These are phyloP conservation scores for Pelobates cultripes DNA, from an alignment of 2,797 vertebrate genomes.

Conservation along the genomic window DNA sequence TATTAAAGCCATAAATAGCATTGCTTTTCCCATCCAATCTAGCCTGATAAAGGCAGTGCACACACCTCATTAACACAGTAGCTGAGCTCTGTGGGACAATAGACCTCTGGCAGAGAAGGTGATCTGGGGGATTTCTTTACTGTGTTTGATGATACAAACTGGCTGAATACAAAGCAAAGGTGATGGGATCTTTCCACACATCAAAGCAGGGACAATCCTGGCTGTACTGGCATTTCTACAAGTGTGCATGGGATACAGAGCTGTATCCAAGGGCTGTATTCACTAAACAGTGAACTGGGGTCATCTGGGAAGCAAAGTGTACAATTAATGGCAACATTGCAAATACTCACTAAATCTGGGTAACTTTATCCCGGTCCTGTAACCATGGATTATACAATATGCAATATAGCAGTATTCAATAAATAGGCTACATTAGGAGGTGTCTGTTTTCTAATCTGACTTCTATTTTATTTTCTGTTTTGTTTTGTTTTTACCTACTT, in stretches of 20 bases:
- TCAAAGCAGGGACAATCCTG: slow-evolving; percentile 22
- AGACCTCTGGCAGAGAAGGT: slow-evolving; percentile 7
- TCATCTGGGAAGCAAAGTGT: too few relatives aligned
- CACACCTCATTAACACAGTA: slow-evolving; percentile 32
- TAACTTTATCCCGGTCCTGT: too few relatives aligned
- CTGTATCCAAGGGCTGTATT: too few relatives aligned
- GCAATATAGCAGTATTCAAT: too few relatives aligned
- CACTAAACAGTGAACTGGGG: too few relatives aligned
- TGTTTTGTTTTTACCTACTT: too few relatives aligned
- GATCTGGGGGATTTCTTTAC: slow-evolving; percentile 15
- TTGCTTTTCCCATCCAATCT: background rate
- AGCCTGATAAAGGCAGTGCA: slow-evolving; percentile 18
- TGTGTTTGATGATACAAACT: slow-evolving; percentile 22
- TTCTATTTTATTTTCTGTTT: too few relatives aligned
- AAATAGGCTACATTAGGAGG: too few relatives aligned
- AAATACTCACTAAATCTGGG: too few relatives aligned
- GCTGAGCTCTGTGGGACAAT: slow-evolving; percentile 19
- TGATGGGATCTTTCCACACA: slow-evolving; percentile 10
- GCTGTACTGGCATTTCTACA: slow-evolving; percentile 11
- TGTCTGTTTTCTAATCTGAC: too few relatives aligned
- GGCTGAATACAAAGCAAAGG: background rate
- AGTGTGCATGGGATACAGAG: background rate
- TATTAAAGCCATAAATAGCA: slow-evolving; percentile 44
- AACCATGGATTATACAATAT: too few relatives aligned
- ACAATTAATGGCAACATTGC: too few relatives aligned